Base-by-base conservation (phyloP, 2,888 invertebrate genomes). In the Habrosyne pyritoides region DNA sequence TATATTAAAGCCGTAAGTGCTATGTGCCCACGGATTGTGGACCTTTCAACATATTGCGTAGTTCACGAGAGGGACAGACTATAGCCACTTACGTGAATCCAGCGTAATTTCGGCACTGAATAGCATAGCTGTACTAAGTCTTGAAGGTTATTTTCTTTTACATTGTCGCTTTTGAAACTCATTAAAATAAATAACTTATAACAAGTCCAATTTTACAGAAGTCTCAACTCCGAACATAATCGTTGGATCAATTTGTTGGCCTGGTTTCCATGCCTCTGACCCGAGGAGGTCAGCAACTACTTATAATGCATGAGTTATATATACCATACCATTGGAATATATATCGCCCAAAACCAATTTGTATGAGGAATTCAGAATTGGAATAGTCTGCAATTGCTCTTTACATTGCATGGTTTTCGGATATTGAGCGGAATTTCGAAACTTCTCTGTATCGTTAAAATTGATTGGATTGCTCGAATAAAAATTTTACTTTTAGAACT, bases 261-360 rank as follows among this genome's bases (percentile, higher is more conserved):
- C 67, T 61, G 61, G 63, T 69, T 69, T 62, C 63, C 56, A 54
- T 53, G 24, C 48, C 21, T 21, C 21, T 30, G 46, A 64, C 60
- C 53, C 54, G 60, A 65, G 60, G 64, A 72, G 73, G 71, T 68
- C 76, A 70, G 66, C 66, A 63, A 53, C 77, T 80, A 67, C 73
- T 81, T 81, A 73, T 69, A 80, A 82, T 83, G 82, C 82, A 80
- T 79, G 76, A 73, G 67, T 68, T 65, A 63, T 62, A 64, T 66
- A 18, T 14, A 42, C 18, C 42, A 42, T 42, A 68, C 70, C 73
- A 69, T 69, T 64, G 61, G 66, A 74, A 76, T 61, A 75, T 69
- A 73, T 75, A 75, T 72, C 52, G 66, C 56, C 65, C 64, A 73
- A 75, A 79, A 75, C 76, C 77, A 76, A 79, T 79, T 73, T 74